Evolutionary conservation across 2,888 invertebrate genomes (phyloP), one percentile per base, ranked within the genome.

Genomic region (Andricus curvator): DNA sequence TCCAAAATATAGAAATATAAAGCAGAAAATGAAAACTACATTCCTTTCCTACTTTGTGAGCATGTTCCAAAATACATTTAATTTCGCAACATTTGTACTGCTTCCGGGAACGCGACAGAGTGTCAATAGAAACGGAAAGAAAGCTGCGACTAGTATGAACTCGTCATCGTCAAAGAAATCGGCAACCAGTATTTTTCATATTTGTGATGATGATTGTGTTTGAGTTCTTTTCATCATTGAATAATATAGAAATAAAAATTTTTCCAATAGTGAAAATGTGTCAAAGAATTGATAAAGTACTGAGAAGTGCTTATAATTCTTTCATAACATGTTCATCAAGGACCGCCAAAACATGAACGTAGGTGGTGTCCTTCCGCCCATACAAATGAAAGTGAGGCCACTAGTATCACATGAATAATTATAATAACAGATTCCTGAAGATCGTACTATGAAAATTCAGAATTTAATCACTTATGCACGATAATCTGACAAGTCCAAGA

Each of bases 351-450:
- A 74, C 56, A 60, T 51, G 33, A 74, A 60, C 56, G 74, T 74
- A 60, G 74, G 74, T n/a, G 74, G 51, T 74, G 74, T 56, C 74
- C 74, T 74, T 74, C 74, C 74, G 74, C 74, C 74, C 74, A 74
- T 74, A 56, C 74, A 74, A 74, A 74, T 74, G 74, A 74, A 74
- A 74, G 74, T 74, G 33, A 74, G 74, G 74, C 51, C 74, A 74
- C 33, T 70, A 25, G 48, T 37, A 29, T 70, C 51, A 51, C 48
- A 44, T 70, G 70, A 70, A 70, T 70, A 70, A 51, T 51, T 20
- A 68, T 70, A 51, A 51, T 70, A 70, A 33, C 29, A 70, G 25
- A 48, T 70, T 70, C 70, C 20, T 29, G 29, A 48, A 51, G 70
- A 66, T 11, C 9, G 11, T 8, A n/a, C 8, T 11, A n/a, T 0